phyloP scores from a whole-genome alignment of 2,797 vertebrate species.

The Semotilus atromaculatus region DNA sequence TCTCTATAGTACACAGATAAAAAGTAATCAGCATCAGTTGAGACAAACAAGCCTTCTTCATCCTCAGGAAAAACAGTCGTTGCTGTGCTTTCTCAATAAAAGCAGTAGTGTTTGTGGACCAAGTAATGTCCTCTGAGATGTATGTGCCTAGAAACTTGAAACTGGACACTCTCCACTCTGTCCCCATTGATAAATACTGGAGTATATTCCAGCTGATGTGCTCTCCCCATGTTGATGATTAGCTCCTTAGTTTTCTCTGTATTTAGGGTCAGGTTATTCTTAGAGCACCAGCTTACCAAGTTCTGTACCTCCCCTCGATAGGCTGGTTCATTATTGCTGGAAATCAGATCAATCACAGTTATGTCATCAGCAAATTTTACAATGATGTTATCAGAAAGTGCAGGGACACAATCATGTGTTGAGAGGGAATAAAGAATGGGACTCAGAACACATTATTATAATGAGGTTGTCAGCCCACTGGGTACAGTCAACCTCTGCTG shows the following conservation, averaged over 20 bases:
- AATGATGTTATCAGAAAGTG: neutral
- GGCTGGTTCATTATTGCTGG: no score
- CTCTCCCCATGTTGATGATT: neutral
- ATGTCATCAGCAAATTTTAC: no score
- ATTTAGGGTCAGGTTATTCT: neutral
- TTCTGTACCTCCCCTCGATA: neutral
- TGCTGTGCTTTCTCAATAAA: neutral
- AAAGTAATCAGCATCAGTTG: neutral
- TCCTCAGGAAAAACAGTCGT: neutral
- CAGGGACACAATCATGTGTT: no score
- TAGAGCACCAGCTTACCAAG: neutral
- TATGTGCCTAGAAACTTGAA: neutral
- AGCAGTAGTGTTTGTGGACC: neutral
- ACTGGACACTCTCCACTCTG: neutral
- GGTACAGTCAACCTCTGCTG: conserved; percentile 3
- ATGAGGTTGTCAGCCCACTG: neutral
- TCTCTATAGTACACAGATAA: neutral
- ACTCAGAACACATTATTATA: neutral
- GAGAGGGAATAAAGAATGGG: neutral
- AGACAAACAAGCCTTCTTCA: neutral
- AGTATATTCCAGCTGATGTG: neutral
- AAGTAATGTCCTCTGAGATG: neutral
- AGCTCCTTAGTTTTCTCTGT: neutral
- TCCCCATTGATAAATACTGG: neutral
- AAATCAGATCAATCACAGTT: no score